Evolutionary conservation across 2,888 invertebrate genomes (phyloP), one percentile per base, ranked within the genome.

Genomic region (Mimumesa dahlbomi): DNA sequence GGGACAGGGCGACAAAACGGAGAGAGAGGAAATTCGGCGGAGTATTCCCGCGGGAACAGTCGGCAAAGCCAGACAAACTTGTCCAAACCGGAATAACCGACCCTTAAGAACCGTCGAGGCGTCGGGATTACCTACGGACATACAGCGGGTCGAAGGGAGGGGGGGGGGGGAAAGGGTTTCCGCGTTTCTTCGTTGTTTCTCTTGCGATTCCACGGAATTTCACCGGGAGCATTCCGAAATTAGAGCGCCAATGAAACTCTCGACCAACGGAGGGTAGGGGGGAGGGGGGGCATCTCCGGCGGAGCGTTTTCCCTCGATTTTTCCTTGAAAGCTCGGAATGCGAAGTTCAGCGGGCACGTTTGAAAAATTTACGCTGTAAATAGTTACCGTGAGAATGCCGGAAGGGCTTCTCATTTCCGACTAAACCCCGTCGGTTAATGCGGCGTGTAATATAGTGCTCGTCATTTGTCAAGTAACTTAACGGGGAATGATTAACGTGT

Each of bases 91-190:
- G 68, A 75, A 75, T 73, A 73, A 73, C 49, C 64, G 65, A 65
- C 74, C 74, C 68, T 74, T 68, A 75, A 75, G 73, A 73, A 73
- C 61, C 68, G 72, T 73, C 72, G 46, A 61, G 72, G 61, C 68
- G 74, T 64, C 54, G 61, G 68, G 64, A 65, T 65, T 74, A 72
- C 49, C 49, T 56, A 9, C n/a, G n/a, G n/a, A n/a, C n/a, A n/a
- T n/a, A n/a, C n/a, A n/a, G 42, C 25, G 61, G 14, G 13, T 36
- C 9, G 18, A 42, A 19, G 36, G 43, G 25, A 22, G 18, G 18
- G 40, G 19, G 16, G 40, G 25, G n/a, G n/a, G n/a, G n/a, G n/a
- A n/a, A 25, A 42, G 40, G 50, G 19, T 19, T 68, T 45, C 46
- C 63, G 14, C 43, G 29, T 29, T 69, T 42, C 29, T 25, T 63